Percentiles rank a stretch among this genome's conserved stretches.
Evolutionary conservation across 2,113 vertebrate species (phyloP).

Genomic region (Tinamus guttatus): DNA sequence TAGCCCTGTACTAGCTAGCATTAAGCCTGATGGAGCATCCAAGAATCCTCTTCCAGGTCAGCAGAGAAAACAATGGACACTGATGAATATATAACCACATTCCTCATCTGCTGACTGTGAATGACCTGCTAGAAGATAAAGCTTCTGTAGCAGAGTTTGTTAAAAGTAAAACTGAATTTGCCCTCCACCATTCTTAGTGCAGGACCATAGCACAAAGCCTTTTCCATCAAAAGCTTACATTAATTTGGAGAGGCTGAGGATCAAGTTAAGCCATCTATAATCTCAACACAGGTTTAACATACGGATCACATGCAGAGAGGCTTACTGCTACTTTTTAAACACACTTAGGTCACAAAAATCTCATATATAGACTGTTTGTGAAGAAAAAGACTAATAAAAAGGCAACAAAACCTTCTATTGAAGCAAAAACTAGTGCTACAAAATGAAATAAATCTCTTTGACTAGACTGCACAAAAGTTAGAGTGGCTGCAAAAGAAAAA

Average conservation of each 20-base stretch:
- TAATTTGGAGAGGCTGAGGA: background rate
- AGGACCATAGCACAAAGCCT: background rate
- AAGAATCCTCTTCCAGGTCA: background rate
- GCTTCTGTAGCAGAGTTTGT: background rate
- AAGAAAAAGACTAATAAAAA: background rate
- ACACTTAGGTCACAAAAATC: background rate
- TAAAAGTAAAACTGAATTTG: background rate
- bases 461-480: background rate
- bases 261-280: constrained; percentile 5
- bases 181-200: background rate
- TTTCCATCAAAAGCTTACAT: background rate
- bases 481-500: background rate
- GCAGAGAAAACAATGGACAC: background rate
- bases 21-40: fast-evolving
- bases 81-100: too few relatives aligned
- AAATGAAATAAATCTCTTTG: background rate
- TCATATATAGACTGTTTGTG: background rate
- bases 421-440: background rate
- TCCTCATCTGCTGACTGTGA: background rate
- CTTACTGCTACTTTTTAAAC: background rate
- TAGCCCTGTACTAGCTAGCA: background rate
- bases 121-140: background rate
- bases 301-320: background rate
- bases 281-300: constrained; percentile 18
- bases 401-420: background rate